Conservation (phyloP, 2,113 vertebrate genomes). For the Coryphaenoides rupestris region DNA sequence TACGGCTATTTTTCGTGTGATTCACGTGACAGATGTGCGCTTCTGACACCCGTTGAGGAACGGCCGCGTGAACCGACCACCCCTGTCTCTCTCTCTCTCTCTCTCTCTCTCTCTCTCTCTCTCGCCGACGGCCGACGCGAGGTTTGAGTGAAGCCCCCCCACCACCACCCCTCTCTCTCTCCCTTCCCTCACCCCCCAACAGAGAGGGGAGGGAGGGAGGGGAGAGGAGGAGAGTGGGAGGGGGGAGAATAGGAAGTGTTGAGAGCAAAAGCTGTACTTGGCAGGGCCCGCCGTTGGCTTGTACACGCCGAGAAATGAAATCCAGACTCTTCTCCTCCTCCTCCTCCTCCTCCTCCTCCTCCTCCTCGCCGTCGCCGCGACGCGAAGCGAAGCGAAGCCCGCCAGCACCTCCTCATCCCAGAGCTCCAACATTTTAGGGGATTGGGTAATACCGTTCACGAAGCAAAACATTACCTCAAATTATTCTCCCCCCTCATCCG, state of each 20-base stretch:
- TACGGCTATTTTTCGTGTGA: conserved; percentile 47
- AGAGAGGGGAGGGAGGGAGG: neutral
- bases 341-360: too few species aligned
- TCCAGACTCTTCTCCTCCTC: too few species aligned
- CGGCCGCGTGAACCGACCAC: conserved; percentile 58
- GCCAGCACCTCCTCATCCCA: conserved; percentile 72
- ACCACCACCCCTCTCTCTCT: conserved; percentile 9
- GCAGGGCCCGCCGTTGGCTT: conserved; percentile 69
- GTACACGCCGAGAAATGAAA: conserved; percentile 73
- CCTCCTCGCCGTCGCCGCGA: conserved; percentile 53
- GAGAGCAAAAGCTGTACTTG: conserved; percentile 75
- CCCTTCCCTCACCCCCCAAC: neutral
- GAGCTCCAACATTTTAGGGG: conserved; percentile 63
- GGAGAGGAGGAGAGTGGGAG: conserved; percentile 57
- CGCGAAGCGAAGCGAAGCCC: too few species aligned
- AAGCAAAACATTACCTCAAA: conserved; percentile 78
- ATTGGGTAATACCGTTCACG: conserved; percentile 75
- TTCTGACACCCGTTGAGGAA: conserved; percentile 59
- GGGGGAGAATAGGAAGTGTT: conserved; percentile 73
- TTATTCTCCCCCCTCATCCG: conserved; percentile 74
- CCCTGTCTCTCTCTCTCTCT: too few species aligned
- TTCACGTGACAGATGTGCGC: conserved; percentile 59
- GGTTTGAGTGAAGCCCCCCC: conserved; percentile 72
- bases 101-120: too few species aligned
- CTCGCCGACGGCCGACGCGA: conserved; percentile 50